phyloP scores from a whole-genome alignment of 2,797 vertebrate species.

The Periparus ater region DNA sequence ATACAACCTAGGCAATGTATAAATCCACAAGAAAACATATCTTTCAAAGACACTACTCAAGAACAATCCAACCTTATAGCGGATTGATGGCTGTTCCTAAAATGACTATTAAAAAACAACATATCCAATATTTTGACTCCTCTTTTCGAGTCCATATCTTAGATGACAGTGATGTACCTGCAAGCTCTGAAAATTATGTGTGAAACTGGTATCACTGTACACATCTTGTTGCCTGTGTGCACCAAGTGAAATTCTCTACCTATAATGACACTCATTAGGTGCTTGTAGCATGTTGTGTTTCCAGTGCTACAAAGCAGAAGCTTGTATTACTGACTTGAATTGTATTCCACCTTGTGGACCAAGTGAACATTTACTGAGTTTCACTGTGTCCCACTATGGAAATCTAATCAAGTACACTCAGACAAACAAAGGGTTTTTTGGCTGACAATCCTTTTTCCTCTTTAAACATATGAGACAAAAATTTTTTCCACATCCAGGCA shows the following conservation, averaged over 20 bases:
- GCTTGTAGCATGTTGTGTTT: not conserved
- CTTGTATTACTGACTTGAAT: not conserved
- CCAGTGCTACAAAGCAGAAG: not conserved
- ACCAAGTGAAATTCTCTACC: not conserved
- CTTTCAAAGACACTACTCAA: not conserved
- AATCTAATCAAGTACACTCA: not conserved
- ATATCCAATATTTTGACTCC: not conserved
- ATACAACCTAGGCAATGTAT: not conserved
- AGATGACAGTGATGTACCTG: not conserved
- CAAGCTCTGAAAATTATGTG: not conserved
- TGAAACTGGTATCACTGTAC: not conserved
- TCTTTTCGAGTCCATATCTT: not conserved
- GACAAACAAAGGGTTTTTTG: not conserved
- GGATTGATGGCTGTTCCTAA: not conserved
- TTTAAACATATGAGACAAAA: not conserved
- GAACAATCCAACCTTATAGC: not conserved
- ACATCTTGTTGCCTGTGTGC: not conserved
- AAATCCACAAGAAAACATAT: not conserved
- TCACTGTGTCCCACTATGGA: not conserved
- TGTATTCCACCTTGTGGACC: conserved; percentile 47
- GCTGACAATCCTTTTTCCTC: not conserved
- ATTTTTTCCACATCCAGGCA: not conserved
- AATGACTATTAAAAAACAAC: not conserved
- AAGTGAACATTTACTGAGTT: not conserved
- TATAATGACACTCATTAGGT: not conserved